phyloP scores from a whole-genome alignment of 2,113 vertebrate species.

The Mustela lutreola region DNA sequence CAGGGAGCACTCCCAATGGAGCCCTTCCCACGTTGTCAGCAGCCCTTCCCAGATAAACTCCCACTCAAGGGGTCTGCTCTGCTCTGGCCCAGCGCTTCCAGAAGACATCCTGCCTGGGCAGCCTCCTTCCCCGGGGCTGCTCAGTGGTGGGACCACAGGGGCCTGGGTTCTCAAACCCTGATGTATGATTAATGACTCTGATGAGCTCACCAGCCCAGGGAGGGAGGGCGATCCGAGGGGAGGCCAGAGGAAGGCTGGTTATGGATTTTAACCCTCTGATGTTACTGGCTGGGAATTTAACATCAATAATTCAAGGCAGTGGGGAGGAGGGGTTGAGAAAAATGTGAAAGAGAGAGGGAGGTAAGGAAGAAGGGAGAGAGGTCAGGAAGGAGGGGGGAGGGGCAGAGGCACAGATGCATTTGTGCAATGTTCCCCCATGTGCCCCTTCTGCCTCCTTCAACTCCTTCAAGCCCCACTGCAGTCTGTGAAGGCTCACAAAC shows the following conservation, averaged over 20 bases:
- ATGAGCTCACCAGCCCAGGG: constrained; percentile 61
- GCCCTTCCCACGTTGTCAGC: neutral
- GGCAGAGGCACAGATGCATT: neutral
- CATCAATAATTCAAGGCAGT: constrained; percentile 83
- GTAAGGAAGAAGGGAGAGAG: neutral
- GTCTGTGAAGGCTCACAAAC: neutral
- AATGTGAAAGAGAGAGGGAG: neutral
- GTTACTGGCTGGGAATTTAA: constrained; percentile 77
- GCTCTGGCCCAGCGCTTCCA: neutral
- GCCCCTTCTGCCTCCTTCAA: neutral
- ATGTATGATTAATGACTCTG: constrained; percentile 66
- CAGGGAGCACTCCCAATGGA: neutral
- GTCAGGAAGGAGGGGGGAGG: constrained; percentile 34
- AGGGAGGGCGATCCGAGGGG: constrained; percentile 42
- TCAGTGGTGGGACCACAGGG: constrained; percentile 18
- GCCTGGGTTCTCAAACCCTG: neutral
- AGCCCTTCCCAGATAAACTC: neutral
- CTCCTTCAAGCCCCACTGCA: neutral
- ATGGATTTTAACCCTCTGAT: constrained; percentile 74
- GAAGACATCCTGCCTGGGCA: neutral
- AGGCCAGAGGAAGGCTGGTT: constrained; percentile 75
- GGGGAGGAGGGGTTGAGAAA: constrained; percentile 46
- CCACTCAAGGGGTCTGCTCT: neutral
- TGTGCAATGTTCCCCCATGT: neutral
- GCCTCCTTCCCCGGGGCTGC: constrained; percentile 14